Conservation (phyloP, 2,888 invertebrate genomes). For the Hoplodrina ambigua region DNA sequence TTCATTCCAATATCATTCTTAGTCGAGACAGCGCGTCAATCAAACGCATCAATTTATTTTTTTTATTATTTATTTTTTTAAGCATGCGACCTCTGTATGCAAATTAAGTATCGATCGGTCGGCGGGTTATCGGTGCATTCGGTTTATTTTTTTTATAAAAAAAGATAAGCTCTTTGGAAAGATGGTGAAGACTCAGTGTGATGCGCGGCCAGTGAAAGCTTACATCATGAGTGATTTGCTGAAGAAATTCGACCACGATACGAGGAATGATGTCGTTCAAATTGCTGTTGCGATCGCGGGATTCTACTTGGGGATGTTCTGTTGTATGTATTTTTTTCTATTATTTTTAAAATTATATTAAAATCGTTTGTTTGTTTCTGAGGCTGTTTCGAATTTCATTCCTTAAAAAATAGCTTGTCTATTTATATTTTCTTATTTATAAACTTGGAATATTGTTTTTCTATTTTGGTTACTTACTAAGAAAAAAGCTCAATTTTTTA, state of each 20-base stretch:
- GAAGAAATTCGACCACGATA: constrained; percentile 83
- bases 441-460: background rate
- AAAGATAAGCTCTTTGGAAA: constrained; percentile 68
- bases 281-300: constrained; percentile 80
- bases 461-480: too few species aligned
- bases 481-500: background rate
- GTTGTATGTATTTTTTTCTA: constrained; percentile 79
- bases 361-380: too few species aligned
- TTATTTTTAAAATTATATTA: background rate
- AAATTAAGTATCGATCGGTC: constrained; percentile 76
- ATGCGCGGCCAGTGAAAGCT: constrained; percentile 80
- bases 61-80: constrained; percentile 59
- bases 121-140: constrained; percentile 84
- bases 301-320: constrained; percentile 84
- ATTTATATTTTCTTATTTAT: constrained; percentile 7
- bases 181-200: constrained; percentile 86
- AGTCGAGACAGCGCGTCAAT: constrained; percentile 66
- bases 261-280: constrained; percentile 82
- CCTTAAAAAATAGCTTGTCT: background rate
- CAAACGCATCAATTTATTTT: constrained; percentile 68
- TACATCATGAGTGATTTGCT: constrained; percentile 88
- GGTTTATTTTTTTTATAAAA: constrained; percentile 66
- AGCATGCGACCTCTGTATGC: constrained; percentile 74
- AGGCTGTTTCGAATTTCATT: too few species aligned
- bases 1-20: constrained; percentile 69